Percentiles rank a stretch among this genome's conserved stretches.
Conservation (phyloP, 2,888 invertebrate species). For the Drosophila paucipuncta region DNA sequence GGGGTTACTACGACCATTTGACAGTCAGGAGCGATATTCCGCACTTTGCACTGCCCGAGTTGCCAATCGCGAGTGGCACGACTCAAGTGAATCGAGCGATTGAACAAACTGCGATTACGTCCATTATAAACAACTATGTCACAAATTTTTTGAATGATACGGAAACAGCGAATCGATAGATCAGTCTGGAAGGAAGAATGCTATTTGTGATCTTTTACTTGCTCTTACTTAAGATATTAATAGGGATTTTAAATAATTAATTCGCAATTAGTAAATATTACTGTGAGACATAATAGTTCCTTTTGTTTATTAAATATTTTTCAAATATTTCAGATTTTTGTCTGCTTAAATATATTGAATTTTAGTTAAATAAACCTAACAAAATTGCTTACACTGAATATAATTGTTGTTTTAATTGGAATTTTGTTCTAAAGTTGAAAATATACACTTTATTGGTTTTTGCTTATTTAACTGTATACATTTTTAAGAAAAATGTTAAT, state of each 20-base stretch:
- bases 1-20: not conserved
- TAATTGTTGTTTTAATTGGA: not conserved
- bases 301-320: not conserved
- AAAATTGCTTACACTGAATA: not conserved
- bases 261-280: not conserved
- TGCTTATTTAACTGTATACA: not conserved
- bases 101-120: slow-evolving; percentile 43
- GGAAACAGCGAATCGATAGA: not conserved
- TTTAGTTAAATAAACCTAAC: not conserved
- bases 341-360: not conserved
- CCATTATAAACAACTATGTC: slow-evolving; percentile 47
- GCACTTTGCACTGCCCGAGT: slow-evolving; percentile 1
- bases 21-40: not conserved
- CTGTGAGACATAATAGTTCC: not conserved
- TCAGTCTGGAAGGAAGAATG: not conserved
- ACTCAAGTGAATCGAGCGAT: slow-evolving; percentile 18
- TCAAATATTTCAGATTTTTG: not conserved
- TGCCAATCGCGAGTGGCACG: not conserved
- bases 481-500: not conserved
- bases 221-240: not conserved
- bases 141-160: slow-evolving; percentile 36
- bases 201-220: slow-evolving; percentile 4
- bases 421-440: not conserved
- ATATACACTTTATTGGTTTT: not conserved
- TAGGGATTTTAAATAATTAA: too few relatives aligned